These are phyloP conservation scores for Choloepus didactylus DNA, from an alignment of 2,797 vertebrate genomes.

Conservation along the genomic window DNA sequence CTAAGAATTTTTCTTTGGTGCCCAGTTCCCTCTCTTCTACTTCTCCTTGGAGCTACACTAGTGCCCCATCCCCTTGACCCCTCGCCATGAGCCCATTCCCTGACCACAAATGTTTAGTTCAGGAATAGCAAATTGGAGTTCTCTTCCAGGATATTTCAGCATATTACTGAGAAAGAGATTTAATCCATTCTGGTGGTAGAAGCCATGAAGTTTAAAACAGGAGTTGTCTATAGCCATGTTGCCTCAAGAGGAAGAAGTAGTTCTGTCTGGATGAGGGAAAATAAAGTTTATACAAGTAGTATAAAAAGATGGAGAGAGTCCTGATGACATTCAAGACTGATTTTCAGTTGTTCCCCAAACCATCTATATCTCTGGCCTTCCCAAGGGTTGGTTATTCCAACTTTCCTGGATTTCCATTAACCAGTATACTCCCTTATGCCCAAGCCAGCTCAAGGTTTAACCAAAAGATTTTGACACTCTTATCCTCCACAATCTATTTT, in stretches of 20 bases:
- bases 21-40: not conserved
- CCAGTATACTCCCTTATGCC: not conserved
- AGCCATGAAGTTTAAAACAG: not conserved
- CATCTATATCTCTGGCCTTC: not conserved
- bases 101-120: not conserved
- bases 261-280: slow-evolving; percentile 6
- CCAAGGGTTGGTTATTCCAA: not conserved
- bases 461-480: not conserved
- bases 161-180: not conserved
- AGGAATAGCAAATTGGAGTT: not conserved
- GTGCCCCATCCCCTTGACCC: not conserved
- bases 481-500: not conserved
- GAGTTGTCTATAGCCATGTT: not conserved
- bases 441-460: not conserved
- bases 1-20: not conserved
- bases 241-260: not conserved
- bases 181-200: not conserved
- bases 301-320: not conserved
- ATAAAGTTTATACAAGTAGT: not conserved
- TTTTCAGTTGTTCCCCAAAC: not conserved
- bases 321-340: not conserved
- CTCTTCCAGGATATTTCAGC: not conserved
- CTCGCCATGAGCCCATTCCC: not conserved
- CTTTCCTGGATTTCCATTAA: not conserved
- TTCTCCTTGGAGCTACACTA: not conserved